Conservation (phyloP, 2,888 invertebrate species). For the Cantharis flavilabris region DNA sequence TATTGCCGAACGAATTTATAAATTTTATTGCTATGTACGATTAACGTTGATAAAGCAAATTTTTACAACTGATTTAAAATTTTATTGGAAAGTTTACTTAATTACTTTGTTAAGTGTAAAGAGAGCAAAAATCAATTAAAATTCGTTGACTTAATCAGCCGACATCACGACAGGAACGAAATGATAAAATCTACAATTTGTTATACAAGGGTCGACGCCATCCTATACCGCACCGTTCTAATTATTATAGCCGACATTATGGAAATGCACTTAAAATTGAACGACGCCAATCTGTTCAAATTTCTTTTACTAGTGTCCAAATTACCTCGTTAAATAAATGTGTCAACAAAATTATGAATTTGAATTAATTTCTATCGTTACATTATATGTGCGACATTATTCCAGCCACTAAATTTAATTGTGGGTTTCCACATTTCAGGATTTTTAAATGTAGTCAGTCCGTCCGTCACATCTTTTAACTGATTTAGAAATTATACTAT, state of each 20-base stretch:
- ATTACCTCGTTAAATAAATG: not conserved
- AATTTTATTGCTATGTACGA: not conserved
- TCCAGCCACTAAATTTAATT: not conserved
- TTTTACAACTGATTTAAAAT: not conserved
- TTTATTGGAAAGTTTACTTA: not conserved
- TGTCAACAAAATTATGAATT: not conserved
- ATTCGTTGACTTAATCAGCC: constrained; percentile 18
- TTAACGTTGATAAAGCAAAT: not conserved
- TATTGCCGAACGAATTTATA: no score
- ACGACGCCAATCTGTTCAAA: not conserved
- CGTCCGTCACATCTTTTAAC: not conserved
- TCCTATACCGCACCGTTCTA: constrained; percentile 5
- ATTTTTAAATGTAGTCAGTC: not conserved
- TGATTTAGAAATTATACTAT: not conserved
- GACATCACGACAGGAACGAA: constrained; percentile 25
- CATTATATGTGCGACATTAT: not conserved
- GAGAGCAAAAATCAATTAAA: constrained; percentile 16
- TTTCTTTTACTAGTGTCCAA: not conserved
- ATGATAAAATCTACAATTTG: constrained; percentile 29
- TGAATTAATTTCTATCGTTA: not conserved
- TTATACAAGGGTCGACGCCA: constrained; percentile 22
- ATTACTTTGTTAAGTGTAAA: not conserved
- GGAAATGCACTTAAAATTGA: constrained; percentile 12
- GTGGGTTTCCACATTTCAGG: not conserved
- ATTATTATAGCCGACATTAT: constrained; percentile 12